Percentiles rank a stretch among this genome's conserved stretches.
phyloP scores from a whole-genome alignment of 2,797 vertebrate genomes.

The Clarias platycephalus region DNA sequence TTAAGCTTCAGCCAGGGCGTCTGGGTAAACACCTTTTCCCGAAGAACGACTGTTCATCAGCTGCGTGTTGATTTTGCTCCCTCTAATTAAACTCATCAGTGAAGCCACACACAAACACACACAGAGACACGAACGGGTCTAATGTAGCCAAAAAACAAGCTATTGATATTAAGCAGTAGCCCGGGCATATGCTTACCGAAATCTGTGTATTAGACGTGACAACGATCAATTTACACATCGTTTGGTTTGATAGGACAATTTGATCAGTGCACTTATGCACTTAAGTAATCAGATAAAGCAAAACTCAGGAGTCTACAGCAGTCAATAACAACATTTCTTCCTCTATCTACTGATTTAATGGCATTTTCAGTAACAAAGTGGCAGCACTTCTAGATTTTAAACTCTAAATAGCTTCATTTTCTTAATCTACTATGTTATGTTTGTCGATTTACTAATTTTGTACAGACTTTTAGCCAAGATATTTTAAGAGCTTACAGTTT shows the following conservation, averaged over 20 bases:
- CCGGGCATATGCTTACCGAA: not conserved
- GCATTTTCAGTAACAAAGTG: too few relatives aligned
- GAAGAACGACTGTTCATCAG: not conserved
- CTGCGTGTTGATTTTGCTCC: not conserved
- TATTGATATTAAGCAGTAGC: not conserved
- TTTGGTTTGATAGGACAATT: not conserved
- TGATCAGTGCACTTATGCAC: not conserved
- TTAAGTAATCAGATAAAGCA: not conserved
- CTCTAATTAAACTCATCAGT: not conserved
- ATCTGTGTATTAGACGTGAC: slow-evolving; percentile 4
- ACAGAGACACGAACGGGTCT: not conserved
- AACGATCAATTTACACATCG: not conserved
- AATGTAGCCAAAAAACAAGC: not conserved
- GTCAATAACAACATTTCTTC: not conserved
- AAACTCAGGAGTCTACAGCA: not conserved
- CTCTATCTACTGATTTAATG: not conserved
- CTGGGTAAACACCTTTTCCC: not conserved
- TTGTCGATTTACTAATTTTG: not conserved
- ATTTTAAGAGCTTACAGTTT: not conserved
- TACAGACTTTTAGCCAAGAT: not conserved
- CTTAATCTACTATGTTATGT: not conserved
- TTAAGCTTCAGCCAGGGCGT: not conserved
- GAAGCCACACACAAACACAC: not conserved
- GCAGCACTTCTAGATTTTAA: too few relatives aligned
- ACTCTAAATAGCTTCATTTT: not conserved